These are phyloP conservation scores for Dermatophagoides farinae DNA, from an alignment of 1,140 invertebrate genomes.

Conservation along the genomic window DNA sequence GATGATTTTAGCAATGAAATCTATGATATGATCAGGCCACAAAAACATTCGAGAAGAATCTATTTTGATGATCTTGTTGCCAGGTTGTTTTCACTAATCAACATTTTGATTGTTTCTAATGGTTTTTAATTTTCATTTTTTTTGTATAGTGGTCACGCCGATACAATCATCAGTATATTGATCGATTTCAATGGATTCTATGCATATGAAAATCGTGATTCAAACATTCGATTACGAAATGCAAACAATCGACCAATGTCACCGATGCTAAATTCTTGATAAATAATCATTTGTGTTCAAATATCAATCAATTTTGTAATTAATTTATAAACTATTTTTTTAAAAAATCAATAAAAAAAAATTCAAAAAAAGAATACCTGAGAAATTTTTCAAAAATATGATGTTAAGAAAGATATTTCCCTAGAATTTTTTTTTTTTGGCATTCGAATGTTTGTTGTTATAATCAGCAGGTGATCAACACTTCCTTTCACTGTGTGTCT, in stretches of 20 bases:
- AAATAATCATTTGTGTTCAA: no score
- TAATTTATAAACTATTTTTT: not conserved
- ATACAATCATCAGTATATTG: conserved; percentile 76
- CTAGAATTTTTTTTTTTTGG: no score
- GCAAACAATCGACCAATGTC: not conserved
- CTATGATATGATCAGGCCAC: conserved; percentile 87
- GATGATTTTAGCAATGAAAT: conserved; percentile 92
- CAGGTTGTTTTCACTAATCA: conserved; percentile 24
- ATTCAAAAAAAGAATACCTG: no score
- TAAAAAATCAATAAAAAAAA: no score
- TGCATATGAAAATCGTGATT: conserved; percentile 78
- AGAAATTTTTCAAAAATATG: no score
- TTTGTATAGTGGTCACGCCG: conserved; percentile 55
- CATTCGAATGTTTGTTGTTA: no score
- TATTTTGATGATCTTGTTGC: conserved; percentile 59
- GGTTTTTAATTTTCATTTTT: conserved; percentile 3
- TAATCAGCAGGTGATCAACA: no score
- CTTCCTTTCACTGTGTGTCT: no score
- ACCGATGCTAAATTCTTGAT: not conserved
- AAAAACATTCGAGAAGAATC: conserved; percentile 52
- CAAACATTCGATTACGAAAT: conserved; percentile 25
- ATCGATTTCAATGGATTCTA: conserved; percentile 91
- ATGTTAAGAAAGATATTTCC: no score
- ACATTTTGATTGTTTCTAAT: not conserved
- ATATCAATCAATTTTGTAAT: not conserved